Base-by-base conservation (phyloP, 1,140 invertebrate genomes). In the Drosophila aff. region DNA sequence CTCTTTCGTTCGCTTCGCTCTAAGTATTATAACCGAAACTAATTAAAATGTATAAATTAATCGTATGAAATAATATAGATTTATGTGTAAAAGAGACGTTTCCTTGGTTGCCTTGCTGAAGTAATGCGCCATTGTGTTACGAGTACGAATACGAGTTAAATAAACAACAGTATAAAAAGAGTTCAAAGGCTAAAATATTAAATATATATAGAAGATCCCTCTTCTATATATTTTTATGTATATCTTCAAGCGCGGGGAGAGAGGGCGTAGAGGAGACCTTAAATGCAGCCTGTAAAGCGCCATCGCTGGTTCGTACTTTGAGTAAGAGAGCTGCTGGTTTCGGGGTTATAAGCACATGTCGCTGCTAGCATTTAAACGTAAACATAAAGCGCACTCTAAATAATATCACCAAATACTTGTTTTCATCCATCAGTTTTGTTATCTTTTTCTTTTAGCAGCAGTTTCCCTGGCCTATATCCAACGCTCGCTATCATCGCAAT, bases 371-470 rank as follows among this genome's bases (percentile, higher is more conserved):
- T 73, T 82, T 23, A 46, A 72, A 55, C 67, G 57, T 81, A 79
- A 79, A 79, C 79, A 84, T 76, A 80, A 85, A 78, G 78, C 85
- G 85, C 81, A 84, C 85, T 81, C 49, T 89, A 91, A 91, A 91
- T 90, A 91, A 91, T 91, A 91, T 91, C 89, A 91, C 89, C 90
- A 74, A 91, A 91, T 84, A 76, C 67, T 77, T 76, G 61, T 82
- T 82, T 76, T 58, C 68, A 58, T 41, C 43, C 4, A 57, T 62
- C 28, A 64, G 33, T 52, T 50, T 78, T 78, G 68, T 63, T 46
- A 46, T 40, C 21, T 46, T 62, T 53, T 52, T 1, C 10, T 46
- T 71, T 60, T 82, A 64, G 64, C 61, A 41, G 64, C 61, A 41
- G 64, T 52, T 69, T 47, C 23, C 60, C 61, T 44, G 49, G 9